These are phyloP conservation scores for Premnoplex brunnescens DNA, from an alignment of 2,797 vertebrate genomes.

Conservation along the genomic window DNA sequence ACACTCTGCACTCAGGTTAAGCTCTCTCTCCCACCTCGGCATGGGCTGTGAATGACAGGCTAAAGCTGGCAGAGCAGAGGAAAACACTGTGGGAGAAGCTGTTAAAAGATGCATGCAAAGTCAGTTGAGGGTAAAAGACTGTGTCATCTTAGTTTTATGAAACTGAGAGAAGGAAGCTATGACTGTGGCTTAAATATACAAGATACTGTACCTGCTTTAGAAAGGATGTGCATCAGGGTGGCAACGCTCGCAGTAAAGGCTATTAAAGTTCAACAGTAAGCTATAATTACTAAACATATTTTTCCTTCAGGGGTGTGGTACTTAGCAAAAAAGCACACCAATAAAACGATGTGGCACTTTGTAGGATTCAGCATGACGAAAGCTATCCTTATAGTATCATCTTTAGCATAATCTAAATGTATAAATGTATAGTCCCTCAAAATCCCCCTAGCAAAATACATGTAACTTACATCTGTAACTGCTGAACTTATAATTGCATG, in stretches of 20 bases:
- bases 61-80: not conserved
- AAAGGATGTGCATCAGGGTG: not conserved
- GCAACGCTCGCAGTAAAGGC: accelerated
- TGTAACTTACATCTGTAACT: not conserved
- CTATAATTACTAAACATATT: not conserved
- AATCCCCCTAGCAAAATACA: not conserved
- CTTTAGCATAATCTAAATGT: not conserved
- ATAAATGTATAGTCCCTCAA: not conserved
- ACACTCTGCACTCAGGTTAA: not conserved
- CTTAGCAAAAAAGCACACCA: not conserved
- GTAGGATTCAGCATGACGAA: not conserved
- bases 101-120: not conserved
- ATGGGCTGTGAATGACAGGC: not conserved
- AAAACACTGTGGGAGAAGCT: not conserved
- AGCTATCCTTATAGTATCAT: not conserved
- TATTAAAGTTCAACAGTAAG: not conserved
- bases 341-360: not conserved
- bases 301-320: not conserved
- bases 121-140: not conserved
- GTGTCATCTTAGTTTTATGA: not conserved
- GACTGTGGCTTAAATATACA: not conserved
- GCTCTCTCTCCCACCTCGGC: not conserved
- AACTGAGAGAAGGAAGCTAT: not conserved
- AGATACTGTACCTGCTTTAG: not conserved
- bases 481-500: not conserved